Evolutionary conservation across 2,888 invertebrate species (phyloP), one percentile per base, ranked within the genome.

Genomic region (Theretra japonica): DNA sequence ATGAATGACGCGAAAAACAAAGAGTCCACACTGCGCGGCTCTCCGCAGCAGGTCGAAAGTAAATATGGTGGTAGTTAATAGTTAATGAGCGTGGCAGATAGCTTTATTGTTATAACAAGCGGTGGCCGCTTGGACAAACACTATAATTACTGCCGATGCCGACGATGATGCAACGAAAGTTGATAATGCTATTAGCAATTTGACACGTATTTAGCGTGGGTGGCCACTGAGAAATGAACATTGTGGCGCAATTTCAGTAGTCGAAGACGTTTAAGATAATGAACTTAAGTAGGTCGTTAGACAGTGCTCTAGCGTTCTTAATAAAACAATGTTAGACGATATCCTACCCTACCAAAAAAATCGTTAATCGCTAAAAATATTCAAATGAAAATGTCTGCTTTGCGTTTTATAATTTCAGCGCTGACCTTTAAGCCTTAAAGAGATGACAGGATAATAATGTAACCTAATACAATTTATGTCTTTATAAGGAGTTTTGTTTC

Each of bases 101-200:
- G 82, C 83, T 84, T 86, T 88, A 90, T 91, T 89, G 88, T 88
- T 89, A 84, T 86, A 88, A 83, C 90, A 88, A 86, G 80, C 83
- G 81, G 82, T 86, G 82, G 84, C 82, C 81, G 80, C 80, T 80
- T 84, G 86, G 85, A 87, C 88, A 90, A 90, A 88, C 87, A 86
- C 78, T 85, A 82, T 88, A 88, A 90, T 89, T 88, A 85, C 85
- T 83, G 82, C 78, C 80, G 84, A 86, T 84, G 87, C 81, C 80
- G 79, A 79, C 79, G 87, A 88, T 93, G 91, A 93, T 90, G 93
- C 89, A 93, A 94, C 80, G 90, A 93, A 92, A 92, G 91, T 89
- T 91, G 92, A 93, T 94, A 92, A 91, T 89, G 87, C 86, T 88
- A 88, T 90, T 89, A 90, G 88, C 90, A 86, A 89, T 90, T 90